Percentiles rank a stretch among this genome's conserved stretches.
phyloP scores from a whole-genome alignment of 2,888 invertebrate species.

The Plebejus anna region DNA sequence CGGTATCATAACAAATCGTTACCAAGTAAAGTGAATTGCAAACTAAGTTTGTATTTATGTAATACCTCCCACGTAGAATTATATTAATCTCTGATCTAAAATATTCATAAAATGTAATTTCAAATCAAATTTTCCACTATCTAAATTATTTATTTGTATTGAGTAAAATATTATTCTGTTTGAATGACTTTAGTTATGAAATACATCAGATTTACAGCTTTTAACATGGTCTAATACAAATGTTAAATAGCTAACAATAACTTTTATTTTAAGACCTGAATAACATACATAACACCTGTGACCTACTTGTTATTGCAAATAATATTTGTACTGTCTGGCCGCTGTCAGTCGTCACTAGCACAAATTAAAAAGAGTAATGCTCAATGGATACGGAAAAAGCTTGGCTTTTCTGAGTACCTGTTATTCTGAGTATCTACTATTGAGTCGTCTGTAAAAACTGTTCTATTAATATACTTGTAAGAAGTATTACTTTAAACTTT shows the following conservation, averaged over 20 bases:
- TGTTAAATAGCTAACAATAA: slow-evolving; percentile 1
- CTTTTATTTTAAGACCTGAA: not conserved
- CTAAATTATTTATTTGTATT: not conserved
- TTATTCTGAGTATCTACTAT: not conserved
- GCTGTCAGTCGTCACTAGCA: not conserved
- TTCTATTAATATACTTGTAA: no score
- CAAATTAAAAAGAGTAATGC: not conserved
- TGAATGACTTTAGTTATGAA: not conserved
- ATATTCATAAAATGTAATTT: not conserved
- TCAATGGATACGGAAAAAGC: not conserved
- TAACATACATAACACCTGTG: slow-evolving; percentile 20
- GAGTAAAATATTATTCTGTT: not conserved
- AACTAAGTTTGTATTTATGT: not conserved
- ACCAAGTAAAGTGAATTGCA: not conserved
- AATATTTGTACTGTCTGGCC: not conserved
- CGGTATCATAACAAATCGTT: not conserved
- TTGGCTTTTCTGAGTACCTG: no score
- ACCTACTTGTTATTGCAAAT: slow-evolving; percentile 2
- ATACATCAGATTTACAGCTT: not conserved
- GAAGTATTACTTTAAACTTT: no score
- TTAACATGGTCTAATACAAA: not conserved
- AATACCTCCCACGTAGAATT: slow-evolving; percentile 20
- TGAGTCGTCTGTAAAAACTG: no score
- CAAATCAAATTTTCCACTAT: not conserved
- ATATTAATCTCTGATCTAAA: not conserved